Conservation (phyloP, 2,113 vertebrate genomes). For the Pomatostomus ruficeps region DNA sequence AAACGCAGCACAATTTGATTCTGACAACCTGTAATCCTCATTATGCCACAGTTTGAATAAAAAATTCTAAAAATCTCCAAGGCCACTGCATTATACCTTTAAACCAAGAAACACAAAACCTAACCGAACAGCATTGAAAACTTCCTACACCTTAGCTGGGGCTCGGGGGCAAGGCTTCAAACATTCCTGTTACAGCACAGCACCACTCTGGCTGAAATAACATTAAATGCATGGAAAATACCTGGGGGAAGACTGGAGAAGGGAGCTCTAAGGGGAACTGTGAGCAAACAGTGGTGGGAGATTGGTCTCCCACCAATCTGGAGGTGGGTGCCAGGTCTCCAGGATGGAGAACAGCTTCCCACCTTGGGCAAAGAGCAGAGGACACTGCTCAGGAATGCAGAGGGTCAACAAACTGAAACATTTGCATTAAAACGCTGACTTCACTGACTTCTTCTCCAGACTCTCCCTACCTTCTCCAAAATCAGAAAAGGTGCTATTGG, state of each 20-base stretch:
- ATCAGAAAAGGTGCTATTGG: background rate
- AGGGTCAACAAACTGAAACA: background rate
- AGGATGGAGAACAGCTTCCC: background rate
- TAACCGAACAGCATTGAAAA: background rate
- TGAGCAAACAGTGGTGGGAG: background rate
- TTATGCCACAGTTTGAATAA: background rate
- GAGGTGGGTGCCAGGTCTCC: background rate
- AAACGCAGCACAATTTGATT: background rate
- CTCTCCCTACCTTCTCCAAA: background rate
- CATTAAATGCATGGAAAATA: background rate
- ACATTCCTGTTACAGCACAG: background rate
- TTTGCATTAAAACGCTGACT: background rate
- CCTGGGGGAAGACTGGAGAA: background rate
- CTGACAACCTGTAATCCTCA: slow-evolving; percentile 56
- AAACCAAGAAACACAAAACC: background rate
- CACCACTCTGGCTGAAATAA: background rate
- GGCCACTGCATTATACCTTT: background rate
- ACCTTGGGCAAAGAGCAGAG: background rate
- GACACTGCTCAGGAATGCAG: background rate
- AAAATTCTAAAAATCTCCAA: background rate
- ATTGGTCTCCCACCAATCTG: too few species aligned
- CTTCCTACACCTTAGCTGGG: background rate
- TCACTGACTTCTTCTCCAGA: background rate
- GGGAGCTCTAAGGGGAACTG: background rate
- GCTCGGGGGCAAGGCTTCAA: background rate